Conservation (phyloP, 2,888 invertebrate genomes). For the Stramonita haemastoma region DNA sequence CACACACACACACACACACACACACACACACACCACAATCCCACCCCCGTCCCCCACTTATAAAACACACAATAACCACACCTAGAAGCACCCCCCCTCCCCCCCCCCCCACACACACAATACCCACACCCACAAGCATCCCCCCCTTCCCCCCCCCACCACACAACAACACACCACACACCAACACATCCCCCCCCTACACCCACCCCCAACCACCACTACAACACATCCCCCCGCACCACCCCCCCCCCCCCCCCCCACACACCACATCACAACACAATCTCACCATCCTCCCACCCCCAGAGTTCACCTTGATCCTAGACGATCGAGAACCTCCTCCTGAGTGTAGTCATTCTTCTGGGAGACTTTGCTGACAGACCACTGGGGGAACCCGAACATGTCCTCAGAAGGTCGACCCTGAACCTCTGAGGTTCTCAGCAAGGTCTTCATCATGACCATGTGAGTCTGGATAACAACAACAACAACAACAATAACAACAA, state of each 20-base stretch:
- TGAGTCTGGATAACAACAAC: too few relatives aligned
- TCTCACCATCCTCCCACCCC: background rate
- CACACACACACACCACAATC: background rate
- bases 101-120: background rate
- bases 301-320: conserved; percentile 51
- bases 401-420: conserved; percentile 71
- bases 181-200: background rate
- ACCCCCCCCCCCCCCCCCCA: background rate
- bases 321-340: conserved; percentile 63
- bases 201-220: background rate
- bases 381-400: conserved; percentile 88
- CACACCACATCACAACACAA: background rate
- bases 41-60: background rate
- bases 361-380: conserved; percentile 82
- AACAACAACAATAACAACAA: too few relatives aligned
- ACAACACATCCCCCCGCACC: background rate
- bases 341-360: conserved; percentile 28
- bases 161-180: background rate
- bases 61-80: too few relatives aligned
- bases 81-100: background rate
- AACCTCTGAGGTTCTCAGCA: background rate
- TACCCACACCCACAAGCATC: background rate
- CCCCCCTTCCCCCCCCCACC: background rate
- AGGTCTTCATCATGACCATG: conserved; percentile 35
- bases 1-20: too few relatives aligned